A percentile compares a stretch with the other conserved stretches of the same genome.
Evolutionary conservation across 2,797 vertebrate species (phyloP).

Genomic region (Ptychadena robeensis): DNA sequence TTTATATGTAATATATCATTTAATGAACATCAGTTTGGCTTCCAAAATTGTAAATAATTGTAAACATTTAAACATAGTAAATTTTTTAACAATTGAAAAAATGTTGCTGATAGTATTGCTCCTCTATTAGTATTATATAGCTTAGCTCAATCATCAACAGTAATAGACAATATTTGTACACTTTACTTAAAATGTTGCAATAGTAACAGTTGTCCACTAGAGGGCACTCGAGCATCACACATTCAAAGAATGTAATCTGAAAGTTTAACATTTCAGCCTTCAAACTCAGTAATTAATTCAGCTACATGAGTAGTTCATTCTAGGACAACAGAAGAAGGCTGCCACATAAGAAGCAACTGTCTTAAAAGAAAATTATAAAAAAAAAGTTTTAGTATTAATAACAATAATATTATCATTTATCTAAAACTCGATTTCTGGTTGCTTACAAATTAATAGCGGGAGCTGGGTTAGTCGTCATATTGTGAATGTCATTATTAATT

Average conservation of each 20-base stretch:
- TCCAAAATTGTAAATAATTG: too few relatives aligned
- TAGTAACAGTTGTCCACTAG: slow-evolving; percentile 63
- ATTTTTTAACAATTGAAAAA: too few relatives aligned
- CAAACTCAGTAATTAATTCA: slow-evolving; percentile 21
- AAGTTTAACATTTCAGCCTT: neutral
- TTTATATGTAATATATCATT: too few relatives aligned
- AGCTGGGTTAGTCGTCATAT: neutral
- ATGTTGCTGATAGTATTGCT: too few relatives aligned
- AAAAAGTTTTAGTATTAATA: neutral
- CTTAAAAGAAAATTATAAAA: neutral
- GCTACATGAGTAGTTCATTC: neutral
- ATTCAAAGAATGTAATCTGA: slow-evolving; percentile 4
- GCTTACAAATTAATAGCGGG: neutral
- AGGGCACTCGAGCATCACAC: slow-evolving; percentile 67
- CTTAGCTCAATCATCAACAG: too few relatives aligned
- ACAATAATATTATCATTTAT: neutral
- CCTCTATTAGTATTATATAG: too few relatives aligned
- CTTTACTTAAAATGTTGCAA: neutral
- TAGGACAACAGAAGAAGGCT: neutral
- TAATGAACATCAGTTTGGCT: too few relatives aligned
- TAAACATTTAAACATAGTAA: too few relatives aligned
- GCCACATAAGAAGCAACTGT: neutral
- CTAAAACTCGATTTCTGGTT: too few relatives aligned
- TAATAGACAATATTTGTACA: too few relatives aligned
- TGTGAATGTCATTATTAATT: neutral